Conservation (phyloP, 2,113 vertebrate species). For the Ginglymostoma cirratum region DNA sequence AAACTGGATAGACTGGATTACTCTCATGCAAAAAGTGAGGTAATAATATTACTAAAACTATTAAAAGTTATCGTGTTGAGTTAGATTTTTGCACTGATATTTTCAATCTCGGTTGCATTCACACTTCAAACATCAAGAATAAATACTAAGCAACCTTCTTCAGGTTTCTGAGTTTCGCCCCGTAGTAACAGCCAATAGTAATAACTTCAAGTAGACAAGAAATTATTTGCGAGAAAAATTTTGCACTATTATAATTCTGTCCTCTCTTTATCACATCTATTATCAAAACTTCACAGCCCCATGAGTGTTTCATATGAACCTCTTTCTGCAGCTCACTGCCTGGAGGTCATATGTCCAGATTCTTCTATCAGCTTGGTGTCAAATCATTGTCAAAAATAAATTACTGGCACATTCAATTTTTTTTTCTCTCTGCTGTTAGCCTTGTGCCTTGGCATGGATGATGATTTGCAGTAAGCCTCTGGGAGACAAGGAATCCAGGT, state of each 20-base stretch:
- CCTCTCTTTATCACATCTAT: constrained; percentile 55
- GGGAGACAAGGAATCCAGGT: constrained; percentile 47
- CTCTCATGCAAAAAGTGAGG: constrained; percentile 37
- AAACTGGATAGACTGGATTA: constrained; percentile 21
- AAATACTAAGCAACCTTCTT: neutral
- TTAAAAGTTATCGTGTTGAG: constrained; percentile 41
- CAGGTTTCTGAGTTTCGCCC: constrained; percentile 47
- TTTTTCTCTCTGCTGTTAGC: constrained; percentile 45
- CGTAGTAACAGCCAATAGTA: constrained; percentile 57
- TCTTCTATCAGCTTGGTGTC: constrained; percentile 59
- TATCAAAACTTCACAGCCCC: constrained; percentile 60
- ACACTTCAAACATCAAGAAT: neutral
- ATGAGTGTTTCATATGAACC: constrained; percentile 54
- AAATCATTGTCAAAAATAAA: constrained; percentile 59
- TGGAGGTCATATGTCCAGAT: constrained; percentile 54
- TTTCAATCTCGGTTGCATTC: neutral
- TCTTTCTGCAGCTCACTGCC: constrained; percentile 51
- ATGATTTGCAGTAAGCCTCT: constrained; percentile 50
- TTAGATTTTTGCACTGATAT: neutral
- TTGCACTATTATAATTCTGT: constrained; percentile 54
- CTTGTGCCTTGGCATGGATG: constrained; percentile 42
- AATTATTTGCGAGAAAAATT: constrained; percentile 68
- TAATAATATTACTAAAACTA: constrained; percentile 46
- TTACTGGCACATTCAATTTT: constrained; percentile 50
- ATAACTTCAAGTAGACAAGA: constrained; percentile 59